These are phyloP conservation scores for Chalcis sispes DNA, from an alignment of 2,888 invertebrate genomes.

Conservation along the genomic window DNA sequence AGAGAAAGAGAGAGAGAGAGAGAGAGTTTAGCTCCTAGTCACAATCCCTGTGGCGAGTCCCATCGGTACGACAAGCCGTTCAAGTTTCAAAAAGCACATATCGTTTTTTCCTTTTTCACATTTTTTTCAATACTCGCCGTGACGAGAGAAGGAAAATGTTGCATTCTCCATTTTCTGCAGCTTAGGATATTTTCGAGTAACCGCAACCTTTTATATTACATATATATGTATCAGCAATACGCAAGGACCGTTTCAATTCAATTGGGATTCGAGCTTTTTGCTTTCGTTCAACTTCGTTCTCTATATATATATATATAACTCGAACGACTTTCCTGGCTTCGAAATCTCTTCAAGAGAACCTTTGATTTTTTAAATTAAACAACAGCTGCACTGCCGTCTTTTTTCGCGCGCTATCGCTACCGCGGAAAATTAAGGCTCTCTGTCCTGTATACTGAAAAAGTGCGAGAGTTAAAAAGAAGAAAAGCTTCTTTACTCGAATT, in stretches of 20 bases:
- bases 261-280: too few relatives aligned
- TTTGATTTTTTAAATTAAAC: conserved; percentile 34
- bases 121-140: background rate
- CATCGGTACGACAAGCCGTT: background rate
- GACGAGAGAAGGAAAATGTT: background rate
- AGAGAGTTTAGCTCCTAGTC: conserved; percentile 22
- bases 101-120: conserved; percentile 11
- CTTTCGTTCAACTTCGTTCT: too few relatives aligned
- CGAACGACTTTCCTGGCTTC: too few relatives aligned
- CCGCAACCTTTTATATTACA: conserved; percentile 3
- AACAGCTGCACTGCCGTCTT: background rate
- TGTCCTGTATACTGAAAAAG: background rate
- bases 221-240: too few relatives aligned
- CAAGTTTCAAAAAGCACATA: conserved; percentile 5
- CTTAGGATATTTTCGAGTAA: background rate
- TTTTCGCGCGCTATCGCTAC: background rate
- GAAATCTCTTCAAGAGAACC: too few relatives aligned
- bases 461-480: background rate
- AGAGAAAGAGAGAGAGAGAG: background rate
- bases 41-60: conserved; percentile 19
- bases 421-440: conserved; percentile 9
- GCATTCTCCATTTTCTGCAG: conserved; percentile 18
- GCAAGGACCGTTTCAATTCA: too few relatives aligned
- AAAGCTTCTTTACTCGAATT: background rate
- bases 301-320: too few relatives aligned